Evolutionary conservation across 2,888 invertebrate species (phyloP).

Genomic region (Platycheirus rosarum): DNA sequence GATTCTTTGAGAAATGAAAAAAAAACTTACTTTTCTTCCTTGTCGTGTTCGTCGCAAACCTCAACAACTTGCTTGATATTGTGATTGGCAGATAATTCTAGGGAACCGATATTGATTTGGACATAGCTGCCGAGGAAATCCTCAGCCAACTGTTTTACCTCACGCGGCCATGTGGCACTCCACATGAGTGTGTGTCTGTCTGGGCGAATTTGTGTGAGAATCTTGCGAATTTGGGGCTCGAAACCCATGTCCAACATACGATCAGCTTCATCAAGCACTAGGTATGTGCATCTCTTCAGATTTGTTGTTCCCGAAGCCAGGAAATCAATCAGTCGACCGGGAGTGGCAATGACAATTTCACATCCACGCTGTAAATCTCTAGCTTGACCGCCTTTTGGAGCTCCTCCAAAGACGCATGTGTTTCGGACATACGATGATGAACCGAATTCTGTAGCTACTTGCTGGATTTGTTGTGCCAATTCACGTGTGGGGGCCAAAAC

Average conservation of each 20-base stretch:
- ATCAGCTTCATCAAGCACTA: slow-evolving; percentile 96
- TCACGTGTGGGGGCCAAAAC: slow-evolving; percentile 92
- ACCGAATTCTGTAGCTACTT: slow-evolving; percentile 93
- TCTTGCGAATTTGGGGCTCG: slow-evolving; percentile 97
- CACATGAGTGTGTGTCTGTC: slow-evolving; percentile 99
- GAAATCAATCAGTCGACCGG: slow-evolving; percentile 95
- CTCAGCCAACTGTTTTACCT: slow-evolving; percentile 95
- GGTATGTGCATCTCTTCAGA: slow-evolving; percentile 91
- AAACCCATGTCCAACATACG: slow-evolving; percentile 99
- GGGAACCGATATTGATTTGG: slow-evolving; percentile 94
- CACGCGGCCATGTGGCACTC: slow-evolving; percentile 99
- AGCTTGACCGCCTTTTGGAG: slow-evolving; percentile 91
- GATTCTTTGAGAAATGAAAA: background rate
- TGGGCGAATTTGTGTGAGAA: slow-evolving; percentile 96
- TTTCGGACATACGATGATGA: slow-evolving; percentile 90
- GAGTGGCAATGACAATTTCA: slow-evolving; percentile 95
- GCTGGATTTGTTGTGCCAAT: slow-evolving; percentile 91
- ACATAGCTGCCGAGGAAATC: slow-evolving; percentile 96
- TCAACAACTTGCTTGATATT: slow-evolving; percentile 94
- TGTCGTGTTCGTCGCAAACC: slow-evolving; percentile 90
- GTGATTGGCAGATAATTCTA: slow-evolving; percentile 94
- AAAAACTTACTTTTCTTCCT: slow-evolving; percentile 85
- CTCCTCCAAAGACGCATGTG: slow-evolving; percentile 95
- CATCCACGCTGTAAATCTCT: slow-evolving; percentile 91
- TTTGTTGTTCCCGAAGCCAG: slow-evolving; percentile 91